Conservation (phyloP, 2,888 invertebrate species). For the Lissocephala sabroskyi region DNA sequence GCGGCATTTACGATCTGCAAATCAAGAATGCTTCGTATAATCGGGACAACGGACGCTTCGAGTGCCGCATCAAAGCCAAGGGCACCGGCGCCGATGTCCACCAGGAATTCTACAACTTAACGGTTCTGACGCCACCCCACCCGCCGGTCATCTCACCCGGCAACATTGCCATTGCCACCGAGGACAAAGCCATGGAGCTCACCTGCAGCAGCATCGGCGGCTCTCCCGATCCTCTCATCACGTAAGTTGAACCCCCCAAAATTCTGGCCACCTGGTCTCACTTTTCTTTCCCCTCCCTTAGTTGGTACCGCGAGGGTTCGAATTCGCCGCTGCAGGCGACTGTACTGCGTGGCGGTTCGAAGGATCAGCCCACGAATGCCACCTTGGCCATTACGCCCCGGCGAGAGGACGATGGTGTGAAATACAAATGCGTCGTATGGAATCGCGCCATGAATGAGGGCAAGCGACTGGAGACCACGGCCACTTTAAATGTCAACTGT, state of each 20-base stretch:
- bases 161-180: conserved; percentile 84
- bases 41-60: conserved; percentile 92
- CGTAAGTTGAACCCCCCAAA: conserved; percentile 72
- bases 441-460: conserved; percentile 90
- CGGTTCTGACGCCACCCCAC: conserved; percentile 88
- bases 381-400: conserved; percentile 84
- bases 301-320: conserved; percentile 88
- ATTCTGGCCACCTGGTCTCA: not conserved
- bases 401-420: conserved; percentile 88
- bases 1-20: conserved; percentile 90
- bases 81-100: conserved; percentile 88
- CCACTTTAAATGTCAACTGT: conserved; percentile 91
- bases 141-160: conserved; percentile 85
- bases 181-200: conserved; percentile 83
- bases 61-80: conserved; percentile 88
- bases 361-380: conserved; percentile 83
- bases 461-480: conserved; percentile 83
- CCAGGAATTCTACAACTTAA: conserved; percentile 86
- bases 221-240: conserved; percentile 90
- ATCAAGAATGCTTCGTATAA: conserved; percentile 92
- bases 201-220: conserved; percentile 89
- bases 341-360: conserved; percentile 80
- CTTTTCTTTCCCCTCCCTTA: conserved; percentile 45
- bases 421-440: conserved; percentile 89
- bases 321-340: conserved; percentile 81